Conservation (phyloP, 2,113 vertebrate species). For the Oryctolagus cuniculus region DNA sequence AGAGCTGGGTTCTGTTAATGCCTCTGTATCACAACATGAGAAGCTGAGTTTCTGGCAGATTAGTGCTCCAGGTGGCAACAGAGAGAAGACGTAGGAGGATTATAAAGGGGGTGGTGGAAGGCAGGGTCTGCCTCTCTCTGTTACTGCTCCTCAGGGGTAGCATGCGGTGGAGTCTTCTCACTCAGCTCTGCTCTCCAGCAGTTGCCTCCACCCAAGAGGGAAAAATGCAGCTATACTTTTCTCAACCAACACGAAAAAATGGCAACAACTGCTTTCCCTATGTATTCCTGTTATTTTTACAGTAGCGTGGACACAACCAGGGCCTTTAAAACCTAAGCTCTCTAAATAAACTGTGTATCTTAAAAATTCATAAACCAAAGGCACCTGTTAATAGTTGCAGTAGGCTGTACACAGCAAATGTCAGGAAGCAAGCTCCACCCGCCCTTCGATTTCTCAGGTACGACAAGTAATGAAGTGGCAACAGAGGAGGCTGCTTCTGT, state of each 20-base stretch:
- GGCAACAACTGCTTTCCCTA: neutral
- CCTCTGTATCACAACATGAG: neutral
- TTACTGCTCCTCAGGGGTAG: neutral
- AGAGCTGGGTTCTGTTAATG: neutral
- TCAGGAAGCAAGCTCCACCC: neutral
- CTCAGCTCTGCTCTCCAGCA: neutral
- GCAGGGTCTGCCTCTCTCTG: too few species aligned
- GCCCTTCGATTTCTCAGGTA: neutral
- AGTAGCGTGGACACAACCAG: neutral
- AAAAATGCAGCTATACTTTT: neutral
- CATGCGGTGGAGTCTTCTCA: neutral
- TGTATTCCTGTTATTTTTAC: neutral
- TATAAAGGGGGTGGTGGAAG: neutral
- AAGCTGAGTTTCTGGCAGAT: neutral
- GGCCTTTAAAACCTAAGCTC: slow-evolving; percentile 5
- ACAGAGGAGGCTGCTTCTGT: fast-evolving
- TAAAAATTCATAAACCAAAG: neutral
- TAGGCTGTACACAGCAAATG: neutral
- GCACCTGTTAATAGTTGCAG: neutral
- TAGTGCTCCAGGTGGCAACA: neutral
- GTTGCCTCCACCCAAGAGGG: neutral
- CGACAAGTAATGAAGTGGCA: neutral
- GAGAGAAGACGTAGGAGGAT: neutral
- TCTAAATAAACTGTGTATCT: neutral
- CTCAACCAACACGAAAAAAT: neutral